phyloP scores from a whole-genome alignment of 2,797 vertebrate species.

The Paramormyrops hopkinsi region DNA sequence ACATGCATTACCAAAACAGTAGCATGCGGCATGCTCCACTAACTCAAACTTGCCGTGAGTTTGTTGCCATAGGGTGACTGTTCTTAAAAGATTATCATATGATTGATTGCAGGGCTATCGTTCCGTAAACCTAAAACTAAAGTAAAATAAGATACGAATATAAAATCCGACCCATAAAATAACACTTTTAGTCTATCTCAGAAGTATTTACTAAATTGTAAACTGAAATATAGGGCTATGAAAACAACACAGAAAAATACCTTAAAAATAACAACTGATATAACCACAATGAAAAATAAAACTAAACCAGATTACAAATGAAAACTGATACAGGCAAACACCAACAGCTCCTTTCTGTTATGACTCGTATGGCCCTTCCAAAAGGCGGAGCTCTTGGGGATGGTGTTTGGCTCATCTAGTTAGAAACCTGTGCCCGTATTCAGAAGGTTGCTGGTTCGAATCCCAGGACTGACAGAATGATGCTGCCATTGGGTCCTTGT shows the following conservation, averaged over 20 bases:
- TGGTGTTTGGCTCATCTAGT: not conserved
- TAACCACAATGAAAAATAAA: not conserved
- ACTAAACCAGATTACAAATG: not conserved
- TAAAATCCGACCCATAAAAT: not conserved
- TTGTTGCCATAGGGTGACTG: not conserved
- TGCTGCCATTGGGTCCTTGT: not conserved
- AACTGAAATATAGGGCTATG: not conserved
- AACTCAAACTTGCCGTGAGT: not conserved
- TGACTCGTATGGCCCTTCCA: not conserved
- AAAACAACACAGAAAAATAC: not conserved
- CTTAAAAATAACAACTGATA: not conserved
- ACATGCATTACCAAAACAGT: not conserved
- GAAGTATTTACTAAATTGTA: not conserved
- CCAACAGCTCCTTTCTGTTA: not conserved
- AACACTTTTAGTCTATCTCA: not conserved
- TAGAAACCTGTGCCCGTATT: not conserved
- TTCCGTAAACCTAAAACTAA: not conserved
- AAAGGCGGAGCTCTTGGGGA: not conserved
- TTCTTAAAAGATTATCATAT: not conserved
- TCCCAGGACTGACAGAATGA: not conserved
- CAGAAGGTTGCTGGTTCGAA: not conserved
- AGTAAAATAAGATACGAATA: not conserved
- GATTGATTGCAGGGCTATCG: not conserved
- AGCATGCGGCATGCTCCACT: not conserved
- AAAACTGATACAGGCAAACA: not conserved